Evolutionary conservation across 2,888 invertebrate genomes (phyloP).

Genomic region (Mesochorus sp.): DNA sequence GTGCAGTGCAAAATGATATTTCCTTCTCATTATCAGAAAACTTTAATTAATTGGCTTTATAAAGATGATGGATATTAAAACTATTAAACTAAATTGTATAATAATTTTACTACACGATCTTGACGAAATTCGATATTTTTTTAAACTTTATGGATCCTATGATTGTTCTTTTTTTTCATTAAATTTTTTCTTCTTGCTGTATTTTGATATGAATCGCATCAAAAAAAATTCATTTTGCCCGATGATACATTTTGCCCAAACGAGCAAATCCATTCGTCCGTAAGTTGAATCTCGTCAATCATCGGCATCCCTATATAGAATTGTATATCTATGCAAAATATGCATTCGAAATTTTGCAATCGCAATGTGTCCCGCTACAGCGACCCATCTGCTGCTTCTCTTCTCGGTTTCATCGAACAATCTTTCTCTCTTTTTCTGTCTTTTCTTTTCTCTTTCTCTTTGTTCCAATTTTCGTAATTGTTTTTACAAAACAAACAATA

Average conservation of each 20-base stretch:
- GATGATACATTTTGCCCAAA: slow-evolving; percentile 15
- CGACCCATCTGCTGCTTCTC: slow-evolving; percentile 24
- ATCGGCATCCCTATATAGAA: slow-evolving; percentile 15
- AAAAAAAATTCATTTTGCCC: slow-evolving; percentile 9
- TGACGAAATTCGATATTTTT: no score
- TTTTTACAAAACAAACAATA: slow-evolving; percentile 5
- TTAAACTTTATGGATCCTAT: no score
- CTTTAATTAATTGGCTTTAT: no score
- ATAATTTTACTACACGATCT: no score
- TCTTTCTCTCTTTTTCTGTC: neutral
- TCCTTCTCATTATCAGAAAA: no score
- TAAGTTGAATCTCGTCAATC: slow-evolving; percentile 20
- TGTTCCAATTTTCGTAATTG: slow-evolving; percentile 10
- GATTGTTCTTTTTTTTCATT: no score
- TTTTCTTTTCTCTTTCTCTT: slow-evolving; percentile 1
- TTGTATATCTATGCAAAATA: slow-evolving; percentile 61
- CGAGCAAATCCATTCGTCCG: slow-evolving; percentile 41
- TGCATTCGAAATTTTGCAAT: slow-evolving; percentile 59
- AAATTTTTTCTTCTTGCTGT: neutral
- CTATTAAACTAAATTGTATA: no score
- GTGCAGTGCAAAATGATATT: no score
- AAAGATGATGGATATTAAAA: no score
- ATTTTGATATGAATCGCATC: no score
- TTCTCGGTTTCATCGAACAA: neutral
- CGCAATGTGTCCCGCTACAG: slow-evolving; percentile 9